Conservation (phyloP, 2,888 invertebrate species). For the Drosophila cyrtoloma region DNA sequence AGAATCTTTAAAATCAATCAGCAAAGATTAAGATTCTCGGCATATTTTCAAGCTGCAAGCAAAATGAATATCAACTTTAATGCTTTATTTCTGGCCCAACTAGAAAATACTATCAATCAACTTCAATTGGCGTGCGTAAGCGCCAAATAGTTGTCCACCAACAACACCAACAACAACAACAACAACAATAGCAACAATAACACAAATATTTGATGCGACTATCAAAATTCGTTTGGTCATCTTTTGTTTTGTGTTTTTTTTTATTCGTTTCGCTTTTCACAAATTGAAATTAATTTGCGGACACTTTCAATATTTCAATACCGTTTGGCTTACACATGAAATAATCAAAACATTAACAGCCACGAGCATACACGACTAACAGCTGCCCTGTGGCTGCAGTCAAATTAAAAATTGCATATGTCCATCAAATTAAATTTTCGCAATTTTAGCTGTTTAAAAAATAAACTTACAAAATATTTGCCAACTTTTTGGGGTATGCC, state of each 20-base stretch:
- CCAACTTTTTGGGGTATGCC: rapidly evolving
- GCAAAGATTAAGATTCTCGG: conserved; percentile 15
- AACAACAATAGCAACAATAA: conserved; percentile 39
- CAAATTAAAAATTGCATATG: neutral
- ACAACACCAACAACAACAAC: conserved; percentile 32
- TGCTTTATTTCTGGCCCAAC: neutral
- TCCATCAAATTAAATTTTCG: neutral
- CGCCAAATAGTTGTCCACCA: conserved; percentile 69
- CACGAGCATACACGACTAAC: neutral
- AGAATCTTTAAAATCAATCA: neutral
- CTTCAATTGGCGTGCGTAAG: conserved; percentile 75
- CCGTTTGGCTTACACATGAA: conserved; percentile 25
- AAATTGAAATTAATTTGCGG: conserved; percentile 82
- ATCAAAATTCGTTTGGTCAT: conserved; percentile 52
- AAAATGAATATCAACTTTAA: conserved; percentile 9
- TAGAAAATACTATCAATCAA: conserved; percentile 65
- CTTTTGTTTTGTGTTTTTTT: conserved; percentile 16
- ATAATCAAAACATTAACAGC: neutral
- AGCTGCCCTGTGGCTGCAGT: conserved; percentile 8
- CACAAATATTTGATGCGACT: conserved; percentile 51
- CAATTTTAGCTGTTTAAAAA: neutral
- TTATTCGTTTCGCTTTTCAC: conserved; percentile 22
- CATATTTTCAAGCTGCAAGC: neutral
- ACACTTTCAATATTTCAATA: conserved; percentile 77
- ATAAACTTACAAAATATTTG: neutral